Percentiles rank a stretch among this genome's conserved stretches.
These are phyloP conservation scores for Adelosebastes latens DNA, from an alignment of 2,797 vertebrate species.

Conservation along the genomic window DNA sequence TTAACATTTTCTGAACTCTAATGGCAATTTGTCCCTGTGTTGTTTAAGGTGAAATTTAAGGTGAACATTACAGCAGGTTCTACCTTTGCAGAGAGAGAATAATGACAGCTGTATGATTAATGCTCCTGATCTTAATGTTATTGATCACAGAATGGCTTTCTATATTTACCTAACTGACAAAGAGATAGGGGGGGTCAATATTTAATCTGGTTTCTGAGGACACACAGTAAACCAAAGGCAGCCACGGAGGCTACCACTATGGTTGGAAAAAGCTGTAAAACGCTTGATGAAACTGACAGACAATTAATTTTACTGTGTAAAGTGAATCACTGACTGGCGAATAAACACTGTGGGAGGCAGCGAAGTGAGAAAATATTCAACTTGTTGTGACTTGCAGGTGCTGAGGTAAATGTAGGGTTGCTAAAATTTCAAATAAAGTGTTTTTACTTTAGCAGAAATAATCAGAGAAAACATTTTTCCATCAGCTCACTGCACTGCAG, in stretches of 20 bases:
- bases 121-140: slow-evolving; percentile 13
- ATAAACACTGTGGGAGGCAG: background rate
- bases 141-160: slow-evolving; percentile 27
- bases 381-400: background rate
- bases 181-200: slow-evolving; percentile 44
- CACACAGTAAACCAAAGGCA: background rate
- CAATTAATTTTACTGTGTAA: background rate
- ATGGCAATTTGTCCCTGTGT: background rate
- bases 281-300: slow-evolving; percentile 7
- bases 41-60: background rate
- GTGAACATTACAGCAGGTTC: background rate
- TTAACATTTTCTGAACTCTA: background rate
- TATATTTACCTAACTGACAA: slow-evolving; percentile 38
- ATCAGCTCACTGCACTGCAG: slow-evolving; percentile 79
- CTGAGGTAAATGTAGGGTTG: background rate
- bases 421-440: background rate
- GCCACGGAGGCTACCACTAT: background rate
- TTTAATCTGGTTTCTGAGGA: slow-evolving; percentile 38
- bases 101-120: slow-evolving; percentile 3
- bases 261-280: slow-evolving; percentile 35
- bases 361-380: background rate
- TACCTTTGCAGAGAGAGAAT: background rate
- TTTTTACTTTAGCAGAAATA: background rate
- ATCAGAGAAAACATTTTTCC: background rate
- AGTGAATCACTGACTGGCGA: background rate